These are phyloP conservation scores for Cotesia vestalis DNA, from an alignment of 1,140 invertebrate genomes.

Conservation along the genomic window DNA sequence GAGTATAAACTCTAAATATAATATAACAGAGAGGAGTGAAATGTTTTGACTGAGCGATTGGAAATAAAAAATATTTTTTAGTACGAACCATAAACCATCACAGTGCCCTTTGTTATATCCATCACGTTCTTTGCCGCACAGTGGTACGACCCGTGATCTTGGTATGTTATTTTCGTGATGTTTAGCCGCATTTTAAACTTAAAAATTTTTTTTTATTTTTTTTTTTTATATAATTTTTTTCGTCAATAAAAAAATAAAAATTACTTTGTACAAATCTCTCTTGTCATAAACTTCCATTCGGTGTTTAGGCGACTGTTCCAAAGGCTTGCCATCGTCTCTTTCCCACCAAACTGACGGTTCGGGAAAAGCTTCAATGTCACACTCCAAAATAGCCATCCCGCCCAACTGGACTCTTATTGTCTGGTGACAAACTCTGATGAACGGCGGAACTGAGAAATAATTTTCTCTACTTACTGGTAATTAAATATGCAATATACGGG, in stretches of 20 bases:
- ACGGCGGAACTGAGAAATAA: conserved; percentile 77
- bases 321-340: conserved; percentile 76
- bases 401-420: conserved; percentile 77
- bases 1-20: too few relatives aligned
- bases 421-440: conserved; percentile 81
- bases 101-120: conserved; percentile 78
- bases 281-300: conserved; percentile 71
- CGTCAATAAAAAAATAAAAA: conserved; percentile 23
- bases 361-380: conserved; percentile 89
- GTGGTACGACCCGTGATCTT: conserved; percentile 79
- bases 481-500: neutral
- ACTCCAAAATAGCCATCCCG: conserved; percentile 78
- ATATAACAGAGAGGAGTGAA: too few relatives aligned
- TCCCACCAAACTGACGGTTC: conserved; percentile 89
- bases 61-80: conserved; percentile 1
- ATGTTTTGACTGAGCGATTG: neutral
- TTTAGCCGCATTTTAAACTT: conserved; percentile 78
- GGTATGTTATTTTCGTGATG: conserved; percentile 71
- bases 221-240: conserved; percentile 21
- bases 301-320: conserved; percentile 77
- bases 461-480: neutral
- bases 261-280: conserved; percentile 66
- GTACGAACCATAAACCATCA: conserved; percentile 74
- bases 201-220: conserved; percentile 38
- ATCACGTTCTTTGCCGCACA: conserved; percentile 86